These are phyloP conservation scores for Asbolus verrucosus DNA, from an alignment of 1,140 invertebrate genomes.

Conservation along the genomic window DNA sequence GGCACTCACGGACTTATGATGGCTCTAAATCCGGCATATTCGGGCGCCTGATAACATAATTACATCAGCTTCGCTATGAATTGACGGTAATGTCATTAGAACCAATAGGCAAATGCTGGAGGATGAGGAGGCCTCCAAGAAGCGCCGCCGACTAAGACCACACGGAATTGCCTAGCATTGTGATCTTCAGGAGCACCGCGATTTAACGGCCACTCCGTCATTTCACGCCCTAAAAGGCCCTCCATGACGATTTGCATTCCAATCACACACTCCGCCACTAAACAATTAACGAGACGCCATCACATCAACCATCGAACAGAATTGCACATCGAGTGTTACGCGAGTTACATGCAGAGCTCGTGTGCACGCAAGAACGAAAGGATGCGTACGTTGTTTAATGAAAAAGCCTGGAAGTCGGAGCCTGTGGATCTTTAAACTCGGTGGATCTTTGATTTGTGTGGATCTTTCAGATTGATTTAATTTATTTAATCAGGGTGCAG, in stretches of 20 bases:
- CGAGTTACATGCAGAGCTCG: too few species aligned
- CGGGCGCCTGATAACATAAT: constrained; percentile 55
- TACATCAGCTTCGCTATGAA: constrained; percentile 52
- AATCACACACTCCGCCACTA: constrained; percentile 23
- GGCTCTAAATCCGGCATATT: constrained; percentile 57
- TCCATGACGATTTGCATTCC: constrained; percentile 38
- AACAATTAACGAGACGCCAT: constrained; percentile 33
- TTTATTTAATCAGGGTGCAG: too few species aligned
- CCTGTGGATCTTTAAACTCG: too few species aligned
- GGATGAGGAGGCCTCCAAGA: constrained; percentile 16
- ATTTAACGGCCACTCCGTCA: constrained; percentile 35
- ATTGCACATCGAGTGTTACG: too few species aligned
- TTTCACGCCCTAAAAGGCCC: constrained; percentile 31
- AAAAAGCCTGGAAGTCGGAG: too few species aligned
- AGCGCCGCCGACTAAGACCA: constrained; percentile 30
- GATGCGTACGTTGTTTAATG: too few species aligned
- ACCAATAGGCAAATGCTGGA: constrained; percentile 54
- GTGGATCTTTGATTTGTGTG: too few species aligned
- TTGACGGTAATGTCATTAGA: constrained; percentile 55
- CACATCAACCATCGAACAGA: too few species aligned
- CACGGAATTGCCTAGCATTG: constrained; percentile 37
- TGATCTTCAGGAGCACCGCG: constrained; percentile 19
- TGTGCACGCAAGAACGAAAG: too few species aligned
- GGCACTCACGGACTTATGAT: constrained; percentile 55
- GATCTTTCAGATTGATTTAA: too few species aligned